Evolutionary conservation across 2,888 invertebrate species (phyloP), one percentile per base, ranked within the genome.

Genomic region (Syrista parreyssii): DNA sequence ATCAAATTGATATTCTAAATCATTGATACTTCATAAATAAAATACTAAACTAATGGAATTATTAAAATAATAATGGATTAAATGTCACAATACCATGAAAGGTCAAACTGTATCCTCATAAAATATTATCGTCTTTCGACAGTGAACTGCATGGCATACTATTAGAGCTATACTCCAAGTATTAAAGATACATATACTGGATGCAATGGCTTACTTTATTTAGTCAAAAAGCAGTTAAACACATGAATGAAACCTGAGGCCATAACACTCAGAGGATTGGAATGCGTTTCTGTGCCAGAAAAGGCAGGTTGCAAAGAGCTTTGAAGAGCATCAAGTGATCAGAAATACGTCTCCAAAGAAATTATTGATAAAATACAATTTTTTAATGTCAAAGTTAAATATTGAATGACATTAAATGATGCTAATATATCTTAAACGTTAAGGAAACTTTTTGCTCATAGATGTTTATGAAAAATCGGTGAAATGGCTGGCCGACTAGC

Each of bases 231-330:
- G 31, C 71, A 71, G 6, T 32, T 31, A 33, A 71, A 71, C 71
- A 30, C 71, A 71, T 71, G 71, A 71, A 71, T 71, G 71, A 75
- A 75, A 79, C 75, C 69, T 73, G 76, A 83, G 76, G 68, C 75
- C 75, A 80, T 75, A 79, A 80, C 73, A 86, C 79, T 82, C 84
- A 81, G 83, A 74, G 76, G 86, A 86, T 84, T 76, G 86, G 84
- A 86, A 86, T 86, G 85, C 81, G 79, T 79, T 83, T 77, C 78
- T 75, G 81, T 82, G 84, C 82, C 81, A 83, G 78, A 81, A 76
- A 68, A 80, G 79, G 76, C 74, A 81, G 80, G 81, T 81, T 68
- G 75, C 55, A 40, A 30, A 71, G 33, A 31, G 31, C 71, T 55
- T 55, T 55, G 23, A 55, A 9, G 9, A 23, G 55, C 55, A 55